phyloP scores from a whole-genome alignment of 2,797 vertebrate genomes.

The Hapalemur alaotrensis region DNA sequence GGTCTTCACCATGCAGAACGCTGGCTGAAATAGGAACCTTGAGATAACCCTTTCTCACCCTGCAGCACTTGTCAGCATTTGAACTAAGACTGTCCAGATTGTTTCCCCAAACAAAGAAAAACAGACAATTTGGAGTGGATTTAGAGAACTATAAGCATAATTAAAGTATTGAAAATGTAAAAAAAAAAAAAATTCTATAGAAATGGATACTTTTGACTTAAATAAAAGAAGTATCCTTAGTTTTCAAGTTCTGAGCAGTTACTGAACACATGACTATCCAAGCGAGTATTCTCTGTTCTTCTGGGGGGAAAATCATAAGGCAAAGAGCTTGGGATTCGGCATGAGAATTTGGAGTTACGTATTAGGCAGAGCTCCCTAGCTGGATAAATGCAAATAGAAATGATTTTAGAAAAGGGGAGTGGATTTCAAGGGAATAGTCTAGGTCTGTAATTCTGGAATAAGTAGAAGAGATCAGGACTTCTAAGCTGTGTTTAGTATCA shows the following conservation, averaged over 20 bases:
- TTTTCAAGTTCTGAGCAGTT: not conserved
- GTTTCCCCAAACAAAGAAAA: not conserved
- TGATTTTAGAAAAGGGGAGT: not conserved
- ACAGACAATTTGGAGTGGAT: not conserved
- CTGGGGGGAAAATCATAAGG: not conserved
- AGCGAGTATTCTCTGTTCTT: not conserved
- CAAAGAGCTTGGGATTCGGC: not conserved
- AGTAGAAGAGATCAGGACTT: not conserved
- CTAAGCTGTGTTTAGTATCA: not conserved
- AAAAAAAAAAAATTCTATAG: not conserved
- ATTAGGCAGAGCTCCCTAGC: not conserved
- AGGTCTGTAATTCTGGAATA: not conserved
- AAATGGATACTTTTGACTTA: not conserved
- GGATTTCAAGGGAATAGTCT: not conserved
- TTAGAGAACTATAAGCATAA: not conserved
- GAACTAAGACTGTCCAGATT: not conserved
- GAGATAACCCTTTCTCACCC: not conserved
- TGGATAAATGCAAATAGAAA: not conserved
- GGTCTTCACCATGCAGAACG: not conserved
- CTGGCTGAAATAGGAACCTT: not conserved
- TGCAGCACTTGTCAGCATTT: rapidly evolving
- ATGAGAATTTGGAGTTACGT: not conserved
- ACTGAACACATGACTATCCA: rapidly evolving
- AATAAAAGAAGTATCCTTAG: not conserved
- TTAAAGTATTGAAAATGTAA: not conserved